phyloP scores from a whole-genome alignment of 2,888 invertebrate genomes.

The Leucozona laternaria region DNA sequence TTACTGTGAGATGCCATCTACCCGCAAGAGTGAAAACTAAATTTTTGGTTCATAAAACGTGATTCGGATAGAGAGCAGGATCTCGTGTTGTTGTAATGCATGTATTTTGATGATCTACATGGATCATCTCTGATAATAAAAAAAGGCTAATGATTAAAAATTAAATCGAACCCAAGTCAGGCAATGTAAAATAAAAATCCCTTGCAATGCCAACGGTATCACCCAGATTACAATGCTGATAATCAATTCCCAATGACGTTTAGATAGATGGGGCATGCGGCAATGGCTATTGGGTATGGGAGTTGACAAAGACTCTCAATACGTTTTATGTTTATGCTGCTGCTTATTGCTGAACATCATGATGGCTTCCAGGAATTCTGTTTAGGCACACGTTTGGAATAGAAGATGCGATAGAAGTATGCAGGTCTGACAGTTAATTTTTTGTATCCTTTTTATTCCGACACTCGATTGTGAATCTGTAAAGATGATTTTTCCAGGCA shows the following conservation, averaged over 20 bases:
- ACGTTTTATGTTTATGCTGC: slow-evolving; percentile 22
- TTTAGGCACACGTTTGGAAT: slow-evolving; percentile 64
- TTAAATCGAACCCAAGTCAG: no score
- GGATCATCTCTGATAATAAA: no score
- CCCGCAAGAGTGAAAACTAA: no score
- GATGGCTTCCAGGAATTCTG: slow-evolving; percentile 59
- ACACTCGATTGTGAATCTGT: slow-evolving; percentile 24
- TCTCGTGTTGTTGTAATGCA: no score
- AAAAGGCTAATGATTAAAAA: no score
- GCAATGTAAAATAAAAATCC: not conserved
- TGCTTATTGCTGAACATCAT: slow-evolving; percentile 32
- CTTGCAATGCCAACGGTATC: not conserved
- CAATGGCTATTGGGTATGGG: not conserved
- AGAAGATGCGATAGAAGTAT: slow-evolving; percentile 35
- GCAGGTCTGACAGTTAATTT: slow-evolving; percentile 42
- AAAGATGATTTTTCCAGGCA: slow-evolving; percentile 27
- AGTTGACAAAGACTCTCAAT: slow-evolving; percentile 38
- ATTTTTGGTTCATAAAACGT: no score
- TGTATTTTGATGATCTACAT: no score
- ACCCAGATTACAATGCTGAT: not conserved
- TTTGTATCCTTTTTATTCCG: slow-evolving; percentile 12
- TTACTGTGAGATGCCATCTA: no score
- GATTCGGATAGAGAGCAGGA: no score
- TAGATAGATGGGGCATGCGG: slow-evolving; percentile 18
- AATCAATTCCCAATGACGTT: slow-evolving; percentile 2